These are phyloP conservation scores for Oscheius sp. DNA, from an alignment of 2,888 invertebrate genomes.

Conservation along the genomic window DNA sequence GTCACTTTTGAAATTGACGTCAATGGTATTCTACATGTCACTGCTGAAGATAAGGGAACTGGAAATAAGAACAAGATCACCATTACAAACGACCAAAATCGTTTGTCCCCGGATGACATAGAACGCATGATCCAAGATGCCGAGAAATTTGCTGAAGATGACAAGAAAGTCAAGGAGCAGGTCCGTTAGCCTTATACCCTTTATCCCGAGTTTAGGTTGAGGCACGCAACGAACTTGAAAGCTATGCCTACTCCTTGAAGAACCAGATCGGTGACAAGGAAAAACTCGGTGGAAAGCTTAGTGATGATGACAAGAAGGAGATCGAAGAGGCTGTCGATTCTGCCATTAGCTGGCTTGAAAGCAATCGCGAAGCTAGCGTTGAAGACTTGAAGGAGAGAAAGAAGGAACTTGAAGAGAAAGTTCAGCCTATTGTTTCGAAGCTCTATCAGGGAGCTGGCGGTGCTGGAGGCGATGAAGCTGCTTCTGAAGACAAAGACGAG, in stretches of 20 bases:
- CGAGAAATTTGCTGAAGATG: slow-evolving; percentile 97
- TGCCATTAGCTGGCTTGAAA: slow-evolving; percentile 96
- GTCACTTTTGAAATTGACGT: slow-evolving; percentile 75
- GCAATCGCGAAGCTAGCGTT: slow-evolving; percentile 77
- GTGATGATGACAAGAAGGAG: slow-evolving; percentile 88
- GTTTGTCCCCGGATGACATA: slow-evolving; percentile 95
- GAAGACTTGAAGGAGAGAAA: slow-evolving; percentile 80
- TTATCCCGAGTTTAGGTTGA: slow-evolving; percentile 76
- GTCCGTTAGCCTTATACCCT: slow-evolving; percentile 7
- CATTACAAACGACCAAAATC: slow-evolving; percentile 86
- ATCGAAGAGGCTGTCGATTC: slow-evolving; percentile 94
- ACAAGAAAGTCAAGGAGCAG: slow-evolving; percentile 81
- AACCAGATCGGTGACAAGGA: slow-evolving; percentile 90
- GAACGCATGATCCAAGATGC: slow-evolving; percentile 99
- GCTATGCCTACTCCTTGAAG: slow-evolving; percentile 95
- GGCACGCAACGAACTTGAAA: slow-evolving; percentile 93
- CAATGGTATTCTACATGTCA: slow-evolving; percentile 77
- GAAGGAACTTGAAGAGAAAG: slow-evolving; percentile 85
- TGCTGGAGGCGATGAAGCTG: slow-evolving; percentile 42
- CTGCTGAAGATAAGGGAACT: slow-evolving; percentile 98
- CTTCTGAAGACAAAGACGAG: slow-evolving; percentile 66
- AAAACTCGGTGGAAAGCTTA: slow-evolving; percentile 86
- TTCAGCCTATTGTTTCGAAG: slow-evolving; percentile 96
- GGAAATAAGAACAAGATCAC: slow-evolving; percentile 98
- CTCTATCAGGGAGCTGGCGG: slow-evolving; percentile 78